Conservation (phyloP, 2,797 vertebrate species). For the Falco peregrinus region DNA sequence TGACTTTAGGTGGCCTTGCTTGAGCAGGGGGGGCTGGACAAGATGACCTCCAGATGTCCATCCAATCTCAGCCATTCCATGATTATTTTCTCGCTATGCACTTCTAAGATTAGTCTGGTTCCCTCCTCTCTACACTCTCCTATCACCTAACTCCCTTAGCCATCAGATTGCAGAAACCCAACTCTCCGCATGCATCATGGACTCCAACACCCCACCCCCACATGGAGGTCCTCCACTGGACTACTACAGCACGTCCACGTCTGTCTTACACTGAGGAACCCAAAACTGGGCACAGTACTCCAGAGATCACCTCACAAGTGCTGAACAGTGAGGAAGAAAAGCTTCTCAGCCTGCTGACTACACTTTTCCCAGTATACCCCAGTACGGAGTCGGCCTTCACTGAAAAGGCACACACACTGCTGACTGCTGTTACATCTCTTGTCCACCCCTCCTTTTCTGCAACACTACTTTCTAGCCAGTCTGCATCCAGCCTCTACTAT, state of each 20-base stretch:
- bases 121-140: not conserved
- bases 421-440: not conserved
- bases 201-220: not conserved
- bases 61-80: not conserved
- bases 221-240: not conserved
- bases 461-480: not conserved
- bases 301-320: not conserved
- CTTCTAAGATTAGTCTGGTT: not conserved
- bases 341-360: not conserved
- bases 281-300: not conserved
- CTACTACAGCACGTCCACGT: not conserved
- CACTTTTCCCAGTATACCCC: not conserved
- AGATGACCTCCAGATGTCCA: not conserved
- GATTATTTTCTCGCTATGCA: not conserved
- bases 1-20: not conserved
- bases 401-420: not conserved
- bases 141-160: not conserved
- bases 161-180: not conserved
- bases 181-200: accelerated
- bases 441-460: not conserved
- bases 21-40: not conserved
- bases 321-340: not conserved
- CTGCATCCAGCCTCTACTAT: not conserved
- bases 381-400: accelerated
- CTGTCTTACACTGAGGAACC: accelerated